phyloP scores from a whole-genome alignment of 2,888 invertebrate species.

The Brachypterus glaber region DNA sequence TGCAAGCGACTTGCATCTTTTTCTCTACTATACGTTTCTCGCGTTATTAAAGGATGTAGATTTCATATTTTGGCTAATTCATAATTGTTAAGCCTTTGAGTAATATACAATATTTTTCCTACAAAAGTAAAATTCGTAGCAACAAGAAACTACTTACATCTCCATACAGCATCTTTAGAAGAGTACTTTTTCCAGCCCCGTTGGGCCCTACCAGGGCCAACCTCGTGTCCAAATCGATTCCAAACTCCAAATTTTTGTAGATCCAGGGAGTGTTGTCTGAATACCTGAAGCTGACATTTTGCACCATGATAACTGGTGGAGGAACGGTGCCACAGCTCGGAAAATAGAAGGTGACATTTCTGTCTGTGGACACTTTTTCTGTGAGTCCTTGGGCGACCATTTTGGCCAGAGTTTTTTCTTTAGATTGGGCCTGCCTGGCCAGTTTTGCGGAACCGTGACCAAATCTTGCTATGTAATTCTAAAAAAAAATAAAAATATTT shows the following conservation, averaged over 20 bases:
- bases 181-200: constrained; percentile 97
- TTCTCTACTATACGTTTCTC: too few species aligned
- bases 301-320: constrained; percentile 99
- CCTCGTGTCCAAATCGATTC: constrained; percentile 93
- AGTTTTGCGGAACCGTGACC: constrained; percentile 99
- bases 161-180: constrained; percentile 89
- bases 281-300: constrained; percentile 95
- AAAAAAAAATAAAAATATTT: too few species aligned
- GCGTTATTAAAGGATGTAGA: too few species aligned
- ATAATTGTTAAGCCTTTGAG: too few species aligned
- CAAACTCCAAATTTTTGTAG: constrained; percentile 96
- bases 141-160: constrained; percentile 79
- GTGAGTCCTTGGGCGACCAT: constrained; percentile 98
- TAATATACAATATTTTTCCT: too few species aligned
- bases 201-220: constrained; percentile 96
- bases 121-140: too few species aligned
- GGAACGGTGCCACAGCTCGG: constrained; percentile 93
- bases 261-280: constrained; percentile 79
- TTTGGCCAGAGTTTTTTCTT: constrained; percentile 97
- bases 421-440: constrained; percentile 97
- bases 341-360: constrained; percentile 89
- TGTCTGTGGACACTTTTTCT: constrained; percentile 87
- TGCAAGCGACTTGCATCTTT: too few species aligned
- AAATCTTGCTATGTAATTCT: constrained; percentile 97
- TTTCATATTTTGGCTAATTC: not conserved